Evolutionary conservation across 2,888 invertebrate genomes (phyloP), one percentile per base, ranked within the genome.

Genomic region (Cheiracanthium punctorium): DNA sequence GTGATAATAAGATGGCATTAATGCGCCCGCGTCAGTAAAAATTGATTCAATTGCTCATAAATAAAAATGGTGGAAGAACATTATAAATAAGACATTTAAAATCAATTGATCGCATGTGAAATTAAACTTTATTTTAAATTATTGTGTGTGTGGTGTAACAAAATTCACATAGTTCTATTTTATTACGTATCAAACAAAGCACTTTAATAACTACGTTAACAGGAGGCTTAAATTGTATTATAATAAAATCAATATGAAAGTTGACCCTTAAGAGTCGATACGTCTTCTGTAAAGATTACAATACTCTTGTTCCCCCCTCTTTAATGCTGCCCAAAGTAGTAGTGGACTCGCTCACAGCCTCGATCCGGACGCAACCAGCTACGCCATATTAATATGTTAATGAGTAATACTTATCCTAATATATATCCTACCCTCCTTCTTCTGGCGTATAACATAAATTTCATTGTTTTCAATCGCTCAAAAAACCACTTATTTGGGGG

Each of bases 341-440:
- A 84, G 80, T 80, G 81, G 80, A 80, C 82, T 82, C 77, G 77
- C 79, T 79, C 77, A 52, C 72, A 82, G 88, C 84, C 88, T 87
- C 87, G 87, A 81, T 87, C 87, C 80, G 87, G 87, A 81, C 82
- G 79, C 79, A 80, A 82, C 82, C 75, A 80, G 82, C 82, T 80
- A 82, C 87, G 87, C 87, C 82, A 87, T 82, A 82, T 87, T 87
- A 87, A 86, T 87, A 88, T 88, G 88, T 87, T 88, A 88, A 88
- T 88, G 86, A 88, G 89, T 88, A 84, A 88, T 89, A 89, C 88
- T 89, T 89, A 89, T 89, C 89, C 85, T 77, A 84, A 89, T 89
- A 89, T 88, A 82, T 88, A 89, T 88, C 89, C 89, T 77, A 32
- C 69, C 43, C 74, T 79, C 87, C 88, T 82, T 82, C 82, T 80